A percentile compares a stretch with the other conserved stretches of the same genome.
These are phyloP conservation scores for Nemurella pictetii DNA, from an alignment of 2,888 invertebrate species.

Conservation along the genomic window DNA sequence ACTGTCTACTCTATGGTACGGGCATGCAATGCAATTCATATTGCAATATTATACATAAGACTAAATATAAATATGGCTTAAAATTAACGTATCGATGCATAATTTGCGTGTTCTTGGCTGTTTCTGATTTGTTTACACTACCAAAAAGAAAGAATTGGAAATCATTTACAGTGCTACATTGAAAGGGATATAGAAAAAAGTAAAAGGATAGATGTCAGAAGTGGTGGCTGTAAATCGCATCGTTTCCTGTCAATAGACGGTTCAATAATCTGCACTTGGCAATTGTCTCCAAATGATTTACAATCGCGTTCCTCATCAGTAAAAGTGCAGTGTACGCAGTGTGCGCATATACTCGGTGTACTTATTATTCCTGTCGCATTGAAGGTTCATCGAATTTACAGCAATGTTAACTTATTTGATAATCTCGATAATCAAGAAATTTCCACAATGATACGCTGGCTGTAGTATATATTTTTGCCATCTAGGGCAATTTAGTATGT, in stretches of 20 bases:
- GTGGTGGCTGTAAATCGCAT: not conserved
- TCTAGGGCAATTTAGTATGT: conserved; percentile 1
- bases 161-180: not conserved
- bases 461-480: not conserved
- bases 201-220: not conserved
- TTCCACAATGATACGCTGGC: not conserved
- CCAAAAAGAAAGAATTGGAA: no score
- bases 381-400: conserved; percentile 16
- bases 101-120: no score
- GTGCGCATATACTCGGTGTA: not conserved
- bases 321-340: not conserved
- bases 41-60: no score
- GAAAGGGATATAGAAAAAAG: not conserved
- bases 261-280: not conserved
- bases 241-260: not conserved
- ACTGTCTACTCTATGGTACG: no score
- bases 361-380: conserved; percentile 6
- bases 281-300: not conserved
- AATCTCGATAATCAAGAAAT: conserved; percentile 10
- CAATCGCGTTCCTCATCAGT: not conserved
- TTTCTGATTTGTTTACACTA: no score
- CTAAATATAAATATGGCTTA: no score
- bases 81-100: no score
- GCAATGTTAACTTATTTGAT: conserved; percentile 8
- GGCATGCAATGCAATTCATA: no score